These are phyloP conservation scores for Otus sunia DNA, from an alignment of 2,113 vertebrate genomes.

Conservation along the genomic window DNA sequence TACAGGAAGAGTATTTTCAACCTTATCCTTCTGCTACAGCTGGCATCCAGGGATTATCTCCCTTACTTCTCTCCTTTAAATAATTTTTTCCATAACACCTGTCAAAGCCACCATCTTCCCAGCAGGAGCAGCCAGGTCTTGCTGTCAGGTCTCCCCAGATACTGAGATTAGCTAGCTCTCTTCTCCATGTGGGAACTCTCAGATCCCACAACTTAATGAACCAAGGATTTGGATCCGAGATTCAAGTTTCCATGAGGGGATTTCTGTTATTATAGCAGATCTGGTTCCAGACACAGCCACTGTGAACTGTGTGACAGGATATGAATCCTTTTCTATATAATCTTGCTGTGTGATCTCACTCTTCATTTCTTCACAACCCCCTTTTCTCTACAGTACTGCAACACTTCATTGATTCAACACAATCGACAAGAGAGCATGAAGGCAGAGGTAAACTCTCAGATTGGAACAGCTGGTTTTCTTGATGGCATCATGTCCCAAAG, in stretches of 20 bases:
- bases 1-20: neutral
- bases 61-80: neutral
- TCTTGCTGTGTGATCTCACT: neutral
- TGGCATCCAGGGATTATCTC: neutral
- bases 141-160: neutral
- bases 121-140: neutral
- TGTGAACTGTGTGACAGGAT: neutral
- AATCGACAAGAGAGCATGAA: neutral
- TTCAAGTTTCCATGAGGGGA: neutral
- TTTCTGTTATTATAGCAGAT: neutral
- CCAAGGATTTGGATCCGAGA: neutral
- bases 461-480: slow-evolving; percentile 51
- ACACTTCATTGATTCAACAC: slow-evolving; percentile 41
- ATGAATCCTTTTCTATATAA: neutral
- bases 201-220: neutral
- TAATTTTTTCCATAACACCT: neutral
- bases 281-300: neutral
- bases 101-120: neutral
- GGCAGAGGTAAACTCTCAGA: slow-evolving; percentile 5
- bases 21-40: slow-evolving; percentile 3
- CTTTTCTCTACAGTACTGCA: slow-evolving; percentile 5
- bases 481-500: slow-evolving; percentile 35
- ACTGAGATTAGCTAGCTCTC: neutral
- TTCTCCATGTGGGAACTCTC: neutral
- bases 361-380: neutral